phyloP scores from a whole-genome alignment of 2,113 vertebrate species.

The Pandion haliaetus region DNA sequence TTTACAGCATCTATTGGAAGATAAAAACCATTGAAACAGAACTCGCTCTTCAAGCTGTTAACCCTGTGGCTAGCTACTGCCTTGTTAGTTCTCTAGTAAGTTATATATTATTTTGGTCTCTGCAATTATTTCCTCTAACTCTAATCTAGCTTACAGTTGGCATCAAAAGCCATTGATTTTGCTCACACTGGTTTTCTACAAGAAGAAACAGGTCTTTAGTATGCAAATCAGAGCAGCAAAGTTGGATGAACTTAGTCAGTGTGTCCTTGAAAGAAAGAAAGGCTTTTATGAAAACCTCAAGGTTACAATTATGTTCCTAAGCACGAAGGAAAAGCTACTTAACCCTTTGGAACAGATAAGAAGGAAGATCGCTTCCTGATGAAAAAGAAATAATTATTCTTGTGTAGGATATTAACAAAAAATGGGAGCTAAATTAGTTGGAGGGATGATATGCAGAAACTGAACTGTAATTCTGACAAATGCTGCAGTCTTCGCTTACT shows the following conservation, averaged over 20 bases:
- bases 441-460: neutral
- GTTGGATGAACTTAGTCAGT: conserved; percentile 4
- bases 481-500: neutral
- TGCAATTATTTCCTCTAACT: conserved; percentile 3
- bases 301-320: neutral
- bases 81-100: neutral
- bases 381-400: neutral
- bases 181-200: conserved; percentile 6
- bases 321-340: neutral
- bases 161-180: conserved; percentile 13
- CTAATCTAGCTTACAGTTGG: neutral
- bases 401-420: neutral
- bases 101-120: neutral
- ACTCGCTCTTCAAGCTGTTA: neutral
- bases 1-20: neutral
- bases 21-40: conserved; percentile 17
- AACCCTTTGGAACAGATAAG: neutral
- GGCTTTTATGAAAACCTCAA: conserved; percentile 18
- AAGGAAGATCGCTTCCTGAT: neutral
- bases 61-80: neutral
- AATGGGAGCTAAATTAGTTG: neutral
- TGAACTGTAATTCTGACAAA: neutral
- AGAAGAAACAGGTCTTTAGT: conserved; percentile 48
- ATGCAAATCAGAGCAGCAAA: conserved; percentile 22
- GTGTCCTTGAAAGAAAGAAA: conserved; percentile 15